Evolutionary conservation across 2,113 vertebrate species (phyloP).

Genomic region (Rynchops niger): DNA sequence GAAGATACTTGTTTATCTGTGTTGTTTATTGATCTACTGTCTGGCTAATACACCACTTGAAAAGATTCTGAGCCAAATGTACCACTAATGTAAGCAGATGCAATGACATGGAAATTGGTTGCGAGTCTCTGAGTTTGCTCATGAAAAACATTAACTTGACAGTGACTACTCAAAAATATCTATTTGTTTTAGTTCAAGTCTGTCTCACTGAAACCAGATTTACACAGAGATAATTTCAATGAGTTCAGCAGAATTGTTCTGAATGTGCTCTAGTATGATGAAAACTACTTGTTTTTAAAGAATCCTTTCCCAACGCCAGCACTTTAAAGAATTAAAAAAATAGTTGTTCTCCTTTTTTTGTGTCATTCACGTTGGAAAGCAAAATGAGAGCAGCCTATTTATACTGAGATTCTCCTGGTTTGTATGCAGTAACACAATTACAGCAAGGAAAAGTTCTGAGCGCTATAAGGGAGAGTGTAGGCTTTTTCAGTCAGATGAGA

Average conservation of each 20-base stretch:
- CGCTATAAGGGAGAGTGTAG: neutral
- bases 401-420: neutral
- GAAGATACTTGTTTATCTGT: neutral
- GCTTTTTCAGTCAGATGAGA: neutral
- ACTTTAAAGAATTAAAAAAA: neutral
- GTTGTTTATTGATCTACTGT: constrained; percentile 14
- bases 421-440: neutral
- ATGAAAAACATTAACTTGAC: neutral
- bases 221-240: neutral
- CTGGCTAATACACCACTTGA: neutral
- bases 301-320: neutral
- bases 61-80: neutral
- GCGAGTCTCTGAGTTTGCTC: neutral
- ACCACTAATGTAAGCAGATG: neutral
- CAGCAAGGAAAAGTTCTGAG: neutral
- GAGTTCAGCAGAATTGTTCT: neutral
- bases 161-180: neutral
- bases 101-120: neutral
- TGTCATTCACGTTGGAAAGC: neutral
- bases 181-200: neutral
- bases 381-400: neutral
- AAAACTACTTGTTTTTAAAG: neutral
- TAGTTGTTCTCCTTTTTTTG: neutral
- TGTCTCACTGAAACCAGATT: constrained; percentile 17
- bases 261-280: neutral